Base-by-base conservation (phyloP, 2,113 vertebrate genomes). In the Pampusana beccarii region DNA sequence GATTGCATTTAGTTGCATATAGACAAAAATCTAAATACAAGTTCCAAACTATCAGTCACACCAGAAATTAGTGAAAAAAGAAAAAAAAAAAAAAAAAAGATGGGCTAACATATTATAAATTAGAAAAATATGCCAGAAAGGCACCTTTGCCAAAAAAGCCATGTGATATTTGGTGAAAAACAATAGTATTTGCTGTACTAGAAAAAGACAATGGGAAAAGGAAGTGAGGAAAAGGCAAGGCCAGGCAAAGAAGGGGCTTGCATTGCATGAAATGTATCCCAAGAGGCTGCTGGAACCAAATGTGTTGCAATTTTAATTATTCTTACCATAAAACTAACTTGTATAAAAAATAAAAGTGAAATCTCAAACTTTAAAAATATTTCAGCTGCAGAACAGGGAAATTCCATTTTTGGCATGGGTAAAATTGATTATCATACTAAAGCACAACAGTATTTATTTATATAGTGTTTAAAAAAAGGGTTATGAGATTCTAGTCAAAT, bases 291-390 rank as follows among this genome's bases (percentile, higher is more conserved):
- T 89, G 65, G 44, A 84, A 91, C 17, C 23, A 75, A 75, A 42
- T 85, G 38, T 94, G 62, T 86, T 95, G 74, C 62, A 84, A 83
- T 88, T 97, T 90, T 90, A 86, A 95, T 93, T 86, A 86, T 29
- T 77, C 12, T 86, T 85, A 78, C 74, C 54, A 79, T 80, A 93
- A 88, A 95, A 90, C 8, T 80, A 60, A 81, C 31, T 90, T 92
- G 44, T 5, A 94, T 71, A 57, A 95, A 96, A 96, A 94, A 50
- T 65, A 25, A 96, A 89, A 90, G 38, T 26, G 93, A 91, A 79
- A 61, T 71, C 29, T 86, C 40, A 20, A 96, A 92, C 53, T 72
- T 69, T 29, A 96, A 75, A 89, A 74, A 23, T 34, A 79, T 28
- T 91, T 92, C 73, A 85, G 58, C 44, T 64, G n/a, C 13, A 86